Evolutionary conservation across 2,888 invertebrate genomes (phyloP), one percentile per base, ranked within the genome.

Genomic region (Pammene fasciana): DNA sequence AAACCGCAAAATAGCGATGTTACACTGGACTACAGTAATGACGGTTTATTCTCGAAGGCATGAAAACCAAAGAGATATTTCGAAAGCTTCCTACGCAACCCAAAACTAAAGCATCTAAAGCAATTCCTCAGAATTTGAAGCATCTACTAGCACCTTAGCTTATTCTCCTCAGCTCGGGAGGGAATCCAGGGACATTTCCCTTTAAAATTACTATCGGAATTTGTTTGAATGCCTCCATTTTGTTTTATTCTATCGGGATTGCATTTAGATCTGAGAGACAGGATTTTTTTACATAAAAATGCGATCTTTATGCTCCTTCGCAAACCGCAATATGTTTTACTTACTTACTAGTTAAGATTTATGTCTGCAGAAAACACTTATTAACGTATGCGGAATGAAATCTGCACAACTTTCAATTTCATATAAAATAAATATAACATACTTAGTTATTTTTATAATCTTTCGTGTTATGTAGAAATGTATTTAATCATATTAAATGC

Each of bases 171-270:
- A 57, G 36, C 36, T n/a, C 45, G 64, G 18, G 50, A 50, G 61
- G 52, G 52, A 68, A 64, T 68, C 43, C 43, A 11, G 48, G 50
- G 36, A 64, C 68, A 65, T 68, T 68, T 65, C 68, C 64, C 68
- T 68, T 68, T 68, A 68, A 68, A 68, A 68, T 68, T 45, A 68
- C 68, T 64, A 68, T 64, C 57, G 68, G 68, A 64, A 59, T 68
- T 68, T 52, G 43, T 55, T 57, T 50, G 56, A 68, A 43, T 62
- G 13, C 67, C 52, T 36, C 41, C 45, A 46, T 57, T 43, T 45
- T 68, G 14, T 56, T 68, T 64, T 68, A 55, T 68, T 68, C 48
- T 14, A 50, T 61, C 16, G 50, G 50, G 16, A 48, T 61, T 38
- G 60, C 48, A 61, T 61, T 50, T 62, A 41, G 5, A 41, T 41